Base-by-base conservation (phyloP, 2,113 vertebrate genomes). In the Erinaceus europaeus region DNA sequence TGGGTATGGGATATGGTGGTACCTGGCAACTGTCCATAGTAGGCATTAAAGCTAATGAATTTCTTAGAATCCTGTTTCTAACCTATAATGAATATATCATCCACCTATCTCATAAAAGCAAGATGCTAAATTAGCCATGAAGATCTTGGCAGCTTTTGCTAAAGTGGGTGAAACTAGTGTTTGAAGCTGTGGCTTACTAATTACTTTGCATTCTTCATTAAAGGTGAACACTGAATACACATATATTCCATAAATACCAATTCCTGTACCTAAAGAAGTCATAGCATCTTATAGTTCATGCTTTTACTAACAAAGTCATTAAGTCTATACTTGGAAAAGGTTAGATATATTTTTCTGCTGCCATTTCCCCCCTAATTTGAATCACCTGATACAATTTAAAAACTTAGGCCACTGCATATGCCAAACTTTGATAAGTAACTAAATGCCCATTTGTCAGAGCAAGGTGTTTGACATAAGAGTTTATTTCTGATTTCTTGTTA, bases 41-140 rank as follows among this genome's bases (percentile, higher is more conserved):
- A 87, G 75, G 5, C 50, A 50, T 73, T 75, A 74, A 29, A 59
- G 8, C 3, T 65, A 95, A 85, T 84, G 40, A 38, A 92, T 92
- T 95, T 94, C 89, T 32, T 69, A 95, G 84, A 77, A 93, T 82
- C 4, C 3, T 93, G 11, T 87, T 92, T 67, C 74, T 90, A 86
- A 88, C 62, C 0, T 18, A 20, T 89, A 93, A 92, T 82, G 78
- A 95, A 94, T 92, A 90, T 91, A 93, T 69, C 27, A 90, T 67
- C 91, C 13, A 38, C 89, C 38, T 87, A 1, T 83, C 3, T 89
- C 23, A 8, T 92, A 52, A 92, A 61, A 96, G 59, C 65, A 80
- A 78, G 81, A 89, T 27, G 79, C 84, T 92, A 96, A 95, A 95
- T 92, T 85, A 95, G 23, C 46, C 89, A 62, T 65, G 81, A 96